Evolutionary conservation across 2,113 vertebrate species (phyloP).

Genomic region (Empidonax traillii): DNA sequence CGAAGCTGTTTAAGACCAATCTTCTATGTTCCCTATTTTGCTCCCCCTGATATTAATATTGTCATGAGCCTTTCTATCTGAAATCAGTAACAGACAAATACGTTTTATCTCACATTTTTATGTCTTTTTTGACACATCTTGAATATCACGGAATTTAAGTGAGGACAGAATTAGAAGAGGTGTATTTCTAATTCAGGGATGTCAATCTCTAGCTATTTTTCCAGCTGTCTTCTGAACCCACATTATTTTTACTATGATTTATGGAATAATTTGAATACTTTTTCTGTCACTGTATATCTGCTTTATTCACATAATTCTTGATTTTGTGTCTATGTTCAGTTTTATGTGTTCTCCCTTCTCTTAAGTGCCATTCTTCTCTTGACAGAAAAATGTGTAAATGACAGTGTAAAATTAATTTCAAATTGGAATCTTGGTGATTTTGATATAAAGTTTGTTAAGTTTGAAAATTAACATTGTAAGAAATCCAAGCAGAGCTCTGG

Average conservation of each 20-base stretch:
- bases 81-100: neutral
- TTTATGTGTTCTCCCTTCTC: neutral
- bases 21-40: neutral
- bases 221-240: slow-evolving; percentile 3
- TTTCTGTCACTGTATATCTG: neutral
- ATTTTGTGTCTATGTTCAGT: neutral
- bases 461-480: neutral
- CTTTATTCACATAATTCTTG: slow-evolving; percentile 28
- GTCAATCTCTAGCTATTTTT: slow-evolving; percentile 13
- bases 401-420: neutral
- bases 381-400: neutral
- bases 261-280: slow-evolving; percentile 32
- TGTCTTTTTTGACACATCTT: neutral
- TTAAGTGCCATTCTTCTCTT: neutral
- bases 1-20: neutral
- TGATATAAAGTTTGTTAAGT: neutral
- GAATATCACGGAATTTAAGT: neutral
- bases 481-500: neutral
- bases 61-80: neutral
- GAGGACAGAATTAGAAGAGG: slow-evolving; percentile 7
- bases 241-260: slow-evolving; percentile 27
- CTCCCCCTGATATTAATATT: neutral
- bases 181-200: neutral
- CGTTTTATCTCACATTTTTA: neutral
- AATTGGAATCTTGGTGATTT: neutral